Percentiles rank a stretch among this genome's conserved stretches.
These are phyloP conservation scores for Sinosuthora webbiana DNA, from an alignment of 2,113 vertebrate species.

Conservation along the genomic window DNA sequence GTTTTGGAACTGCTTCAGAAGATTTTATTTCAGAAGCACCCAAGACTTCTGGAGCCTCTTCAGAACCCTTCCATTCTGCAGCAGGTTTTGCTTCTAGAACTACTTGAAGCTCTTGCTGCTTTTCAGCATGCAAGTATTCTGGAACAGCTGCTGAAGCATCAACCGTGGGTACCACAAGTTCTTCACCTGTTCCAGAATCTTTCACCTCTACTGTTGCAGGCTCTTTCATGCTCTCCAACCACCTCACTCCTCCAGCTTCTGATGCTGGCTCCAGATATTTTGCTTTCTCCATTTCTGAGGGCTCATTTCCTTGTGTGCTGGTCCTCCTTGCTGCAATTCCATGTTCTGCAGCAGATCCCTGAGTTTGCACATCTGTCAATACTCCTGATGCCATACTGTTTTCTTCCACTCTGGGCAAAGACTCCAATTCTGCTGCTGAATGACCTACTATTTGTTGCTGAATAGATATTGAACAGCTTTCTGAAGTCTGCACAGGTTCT, in stretches of 20 bases:
- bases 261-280: neutral
- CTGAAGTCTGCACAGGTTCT: neutral
- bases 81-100: neutral
- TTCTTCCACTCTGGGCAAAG: neutral
- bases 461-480: neutral
- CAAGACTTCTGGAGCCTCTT: neutral
- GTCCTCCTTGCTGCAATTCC: neutral
- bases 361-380: neutral
- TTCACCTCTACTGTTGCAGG: neutral
- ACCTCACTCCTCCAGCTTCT: neutral
- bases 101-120: neutral
- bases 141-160: neutral
- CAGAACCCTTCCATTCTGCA: neutral
- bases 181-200: neutral
- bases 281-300: neutral
- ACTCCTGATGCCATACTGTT: neutral
- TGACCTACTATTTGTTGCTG: neutral
- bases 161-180: neutral
- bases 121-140: neutral
- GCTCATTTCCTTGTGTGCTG: neutral
- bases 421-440: neutral
- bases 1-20: neutral
- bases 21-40: neutral
- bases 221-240: neutral
- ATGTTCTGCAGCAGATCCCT: slow-evolving; percentile 14